Evolutionary conservation across 2,113 vertebrate genomes (phyloP).

Genomic region (Halichoerus grypus): DNA sequence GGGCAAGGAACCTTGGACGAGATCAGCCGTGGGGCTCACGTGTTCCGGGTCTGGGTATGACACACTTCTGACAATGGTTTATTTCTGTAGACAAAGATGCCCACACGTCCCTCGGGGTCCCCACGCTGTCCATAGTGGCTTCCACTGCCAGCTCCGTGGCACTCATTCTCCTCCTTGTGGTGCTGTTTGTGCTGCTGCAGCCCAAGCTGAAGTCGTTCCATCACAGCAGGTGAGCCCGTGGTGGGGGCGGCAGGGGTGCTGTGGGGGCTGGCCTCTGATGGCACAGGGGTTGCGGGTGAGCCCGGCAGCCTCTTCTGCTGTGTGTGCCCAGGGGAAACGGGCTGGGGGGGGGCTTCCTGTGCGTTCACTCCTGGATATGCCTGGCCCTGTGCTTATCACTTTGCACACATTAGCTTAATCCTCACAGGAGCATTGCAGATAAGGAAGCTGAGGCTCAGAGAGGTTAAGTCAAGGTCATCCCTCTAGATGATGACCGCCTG

Average conservation of each 20-base stretch:
- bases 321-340: background rate
- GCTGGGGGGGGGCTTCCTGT: background rate
- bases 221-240: slow-evolving; percentile 93
- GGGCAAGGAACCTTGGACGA: background rate
- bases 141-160: slow-evolving; percentile 96
- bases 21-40: background rate
- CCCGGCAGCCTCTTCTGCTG: background rate
- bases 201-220: slow-evolving; percentile 99
- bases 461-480: background rate
- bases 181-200: slow-evolving; percentile 98
- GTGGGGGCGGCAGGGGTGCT: background rate
- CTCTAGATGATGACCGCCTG: background rate
- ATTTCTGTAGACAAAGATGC: slow-evolving; percentile 92
- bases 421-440: background rate
- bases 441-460: slow-evolving; percentile 1
- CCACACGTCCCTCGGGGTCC: slow-evolving; percentile 91
- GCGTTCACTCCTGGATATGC: background rate
- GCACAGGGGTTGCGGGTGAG: background rate
- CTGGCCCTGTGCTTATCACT: background rate
- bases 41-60: background rate
- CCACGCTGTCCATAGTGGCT: slow-evolving; percentile 96
- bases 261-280: background rate
- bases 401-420: background rate
- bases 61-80: slow-evolving; percentile 37
- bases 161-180: slow-evolving; percentile 96